phyloP scores from a whole-genome alignment of 2,888 invertebrate species.

The Megaustenia siamemsis region DNA sequence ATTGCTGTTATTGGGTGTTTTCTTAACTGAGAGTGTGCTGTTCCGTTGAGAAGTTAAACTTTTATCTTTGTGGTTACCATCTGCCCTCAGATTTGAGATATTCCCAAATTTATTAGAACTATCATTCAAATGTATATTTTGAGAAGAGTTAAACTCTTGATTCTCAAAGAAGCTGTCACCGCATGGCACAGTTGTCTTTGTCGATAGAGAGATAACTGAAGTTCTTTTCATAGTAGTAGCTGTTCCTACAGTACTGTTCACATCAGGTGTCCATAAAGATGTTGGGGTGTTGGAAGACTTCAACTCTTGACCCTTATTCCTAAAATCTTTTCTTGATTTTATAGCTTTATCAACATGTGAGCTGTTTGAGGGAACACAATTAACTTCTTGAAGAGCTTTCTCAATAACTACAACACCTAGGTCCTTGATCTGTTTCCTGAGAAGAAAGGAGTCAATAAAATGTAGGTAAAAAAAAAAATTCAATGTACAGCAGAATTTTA shows the following conservation, averaged over 20 bases:
- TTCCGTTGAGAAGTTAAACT: neutral
- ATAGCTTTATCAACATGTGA: neutral
- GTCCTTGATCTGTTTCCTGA: constrained; percentile 63
- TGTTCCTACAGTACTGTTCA: neutral
- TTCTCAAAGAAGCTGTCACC: constrained; percentile 78
- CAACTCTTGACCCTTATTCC: neutral
- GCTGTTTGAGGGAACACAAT: neutral
- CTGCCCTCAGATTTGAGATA: neutral
- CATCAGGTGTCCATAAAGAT: neutral
- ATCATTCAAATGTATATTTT: neutral
- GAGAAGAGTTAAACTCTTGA: constrained; percentile 26
- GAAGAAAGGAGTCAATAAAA: constrained; percentile 26
- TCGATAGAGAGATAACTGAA: neutral
- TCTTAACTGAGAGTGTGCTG: neutral
- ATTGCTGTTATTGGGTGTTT: too few species aligned
- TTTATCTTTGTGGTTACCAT: neutral
- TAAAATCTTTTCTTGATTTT: neutral
- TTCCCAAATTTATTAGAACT: neutral
- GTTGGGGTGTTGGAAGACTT: constrained; percentile 8
- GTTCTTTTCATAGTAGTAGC: constrained; percentile 40
- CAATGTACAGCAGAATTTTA: too few species aligned
- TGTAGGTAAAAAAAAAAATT: neutral
- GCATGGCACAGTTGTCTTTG: constrained; percentile 57
- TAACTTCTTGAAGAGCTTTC: constrained; percentile 18
- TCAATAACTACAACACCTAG: constrained; percentile 30